Percentiles rank a stretch among this genome's conserved stretches.
Evolutionary conservation across 2,113 vertebrate genomes (phyloP).

Genomic region (Gavialis gangeticus): DNA sequence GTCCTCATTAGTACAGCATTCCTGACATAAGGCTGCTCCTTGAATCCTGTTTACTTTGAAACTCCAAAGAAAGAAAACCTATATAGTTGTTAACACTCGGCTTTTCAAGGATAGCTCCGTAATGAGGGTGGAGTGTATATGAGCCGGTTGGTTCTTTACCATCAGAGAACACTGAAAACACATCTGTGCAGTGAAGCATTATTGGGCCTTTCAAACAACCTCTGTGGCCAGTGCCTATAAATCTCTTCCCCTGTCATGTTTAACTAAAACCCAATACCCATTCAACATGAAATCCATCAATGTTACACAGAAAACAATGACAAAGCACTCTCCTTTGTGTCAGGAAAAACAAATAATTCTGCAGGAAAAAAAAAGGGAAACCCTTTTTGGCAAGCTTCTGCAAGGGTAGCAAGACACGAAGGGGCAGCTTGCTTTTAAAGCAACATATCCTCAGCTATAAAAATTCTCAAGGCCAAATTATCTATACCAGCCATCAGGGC

Average conservation of each 20-base stretch:
- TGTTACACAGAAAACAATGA: constrained; percentile 90
- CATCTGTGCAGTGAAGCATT: constrained; percentile 76
- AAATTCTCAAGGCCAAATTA: constrained; percentile 33
- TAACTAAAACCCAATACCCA: constrained; percentile 93
- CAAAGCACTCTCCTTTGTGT: constrained; percentile 90
- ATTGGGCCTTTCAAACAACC: constrained; percentile 85
- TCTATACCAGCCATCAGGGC: neutral
- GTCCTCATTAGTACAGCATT: constrained; percentile 81
- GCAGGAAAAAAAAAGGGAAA: constrained; percentile 73
- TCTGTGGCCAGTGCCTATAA: constrained; percentile 86
- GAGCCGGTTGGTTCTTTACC: constrained; percentile 68
- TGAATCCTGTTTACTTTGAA: constrained; percentile 82
- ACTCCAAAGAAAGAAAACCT: constrained; percentile 78
- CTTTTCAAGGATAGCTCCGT: constrained; percentile 70
- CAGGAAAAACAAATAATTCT: constrained; percentile 81
- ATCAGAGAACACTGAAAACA: constrained; percentile 66
- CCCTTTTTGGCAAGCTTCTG: constrained; percentile 84
- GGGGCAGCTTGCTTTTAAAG: constrained; percentile 50
- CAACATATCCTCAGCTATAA: constrained; percentile 13
- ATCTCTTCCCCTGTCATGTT: constrained; percentile 87
- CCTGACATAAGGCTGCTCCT: constrained; percentile 76
- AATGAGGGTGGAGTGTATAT: constrained; percentile 69
- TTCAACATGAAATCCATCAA: constrained; percentile 93
- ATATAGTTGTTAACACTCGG: constrained; percentile 74
- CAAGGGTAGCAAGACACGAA: constrained; percentile 23